Base-by-base conservation (phyloP, 1,140 invertebrate genomes). In the Helicoverpa zea region DNA sequence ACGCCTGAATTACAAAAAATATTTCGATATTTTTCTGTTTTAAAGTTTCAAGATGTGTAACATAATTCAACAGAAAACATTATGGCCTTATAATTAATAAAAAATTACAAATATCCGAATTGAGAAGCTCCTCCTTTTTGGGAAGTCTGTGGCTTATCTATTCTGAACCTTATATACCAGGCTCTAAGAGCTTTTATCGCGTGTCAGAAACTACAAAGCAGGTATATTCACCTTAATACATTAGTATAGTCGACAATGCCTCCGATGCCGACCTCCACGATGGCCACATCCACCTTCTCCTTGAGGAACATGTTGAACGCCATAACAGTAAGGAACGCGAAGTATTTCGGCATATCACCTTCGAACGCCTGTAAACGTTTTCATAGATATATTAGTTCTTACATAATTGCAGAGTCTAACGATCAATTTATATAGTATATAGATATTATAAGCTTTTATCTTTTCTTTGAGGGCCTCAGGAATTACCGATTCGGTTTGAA, bases 211-310 rank as follows among this genome's bases (percentile, higher is more conserved):
- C n/a, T 54, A n/a, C 9, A 9, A 7, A 7, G 23, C 23, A 23
- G 23, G 23, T 23, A 9, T 52, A 52, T 84, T 86, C 95, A 98
- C 97, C 96, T 96, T 49, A 99, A 90, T 9, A 99, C 95, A 96
- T 99, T 99, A 2, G 99, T 99, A 84, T 97, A 97, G 92, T 99
- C 99, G 85, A 97, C 97, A 91, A 98, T 96, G 0, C 99, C 99
- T 0, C 99, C 99, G 84, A 99, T 99, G 12, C 99, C 99, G 61
- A 99, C 99, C 96, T 99, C 99, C 9, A 99, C 90, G 54, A 99
- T 97, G 2, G 98, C 98, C 9, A 99, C 99, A 92, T 99, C 98
- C 7, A 99, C 97, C 83, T 98, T 96, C 90, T 99, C 97, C 73
- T 97, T 94, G 0, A 98, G 63, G 93, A 99, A 99, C 3, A 99